Evolutionary conservation across 2,113 vertebrate species (phyloP), one percentile per base, ranked within the genome.

Genomic region (Xenopus laevis): DNA sequence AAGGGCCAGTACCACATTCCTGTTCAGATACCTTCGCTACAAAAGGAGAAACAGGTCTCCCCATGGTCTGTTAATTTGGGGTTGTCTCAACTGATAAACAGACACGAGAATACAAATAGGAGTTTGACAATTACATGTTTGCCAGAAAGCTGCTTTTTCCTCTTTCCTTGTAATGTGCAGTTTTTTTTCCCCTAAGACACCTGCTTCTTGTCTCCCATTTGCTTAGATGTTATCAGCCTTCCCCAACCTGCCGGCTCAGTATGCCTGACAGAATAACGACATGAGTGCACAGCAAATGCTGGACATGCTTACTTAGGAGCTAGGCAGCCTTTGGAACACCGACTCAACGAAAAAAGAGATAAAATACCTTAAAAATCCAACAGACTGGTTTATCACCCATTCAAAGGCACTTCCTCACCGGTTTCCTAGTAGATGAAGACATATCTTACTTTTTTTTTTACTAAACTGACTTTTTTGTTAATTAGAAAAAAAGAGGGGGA

Each of bases 1-100:
- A 21, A 74, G 65, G 81, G 89, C 91, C 91, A 92, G 84, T 11
- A 64, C 82, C 81, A 68, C 90, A 88, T 92, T 91, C 90, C 85
- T 89, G 84, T 64, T 80, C 81, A 80, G 84, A 84, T 84, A 86
- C 84, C 86, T 84, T 81, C 79, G 79, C 79, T 78, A 79, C 77
- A 67, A 72, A n/a, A 53, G 33, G 66, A 62, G 8, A 7, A 61
- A 45, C 1, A 20, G 45, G 7, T 72, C 71, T 55, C 60, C 16
- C 16, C 15, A 27, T 20, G 40, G 44, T 67, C 55, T 20, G 59
- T 64, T 69, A 23, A 17, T 23, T 53, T 18, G 27, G 59, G 66
- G 67, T 18, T 40, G 27, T 53, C 72, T 68, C 61, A 60, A 45
- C 57, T 62, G 73, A 63, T 58, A 62, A 27, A 40, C 16, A 52